phyloP scores from a whole-genome alignment of 1,140 invertebrate genomes.

The Eurosta solidaginis region DNA sequence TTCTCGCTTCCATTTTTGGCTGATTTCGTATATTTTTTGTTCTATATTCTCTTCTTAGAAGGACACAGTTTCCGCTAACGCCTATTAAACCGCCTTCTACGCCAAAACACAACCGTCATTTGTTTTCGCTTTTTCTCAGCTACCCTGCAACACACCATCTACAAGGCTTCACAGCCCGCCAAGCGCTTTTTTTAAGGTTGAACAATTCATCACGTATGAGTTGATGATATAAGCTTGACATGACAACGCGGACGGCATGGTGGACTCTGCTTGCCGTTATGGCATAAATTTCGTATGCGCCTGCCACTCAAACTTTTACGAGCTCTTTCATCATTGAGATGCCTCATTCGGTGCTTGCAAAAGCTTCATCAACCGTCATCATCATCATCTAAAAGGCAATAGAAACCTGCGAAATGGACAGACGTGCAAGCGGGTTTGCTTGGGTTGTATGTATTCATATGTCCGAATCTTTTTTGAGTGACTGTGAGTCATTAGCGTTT shows the following conservation, averaged over 20 bases:
- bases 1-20: neutral
- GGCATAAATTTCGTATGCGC: neutral
- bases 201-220: neutral
- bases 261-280: neutral
- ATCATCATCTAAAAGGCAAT: neutral
- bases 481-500: slow-evolving; percentile 18
- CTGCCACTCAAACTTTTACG: neutral
- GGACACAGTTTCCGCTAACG: neutral
- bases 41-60: no score
- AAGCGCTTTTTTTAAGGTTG: neutral
- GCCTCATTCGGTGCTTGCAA: no score
- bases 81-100: neutral
- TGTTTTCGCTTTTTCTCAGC: neutral
- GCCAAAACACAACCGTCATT: neutral
- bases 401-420: no score
- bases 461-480: neutral
- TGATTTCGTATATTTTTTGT: neutral
- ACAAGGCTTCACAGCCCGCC: no score
- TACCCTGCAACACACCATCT: no score
- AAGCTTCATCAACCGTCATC: no score
- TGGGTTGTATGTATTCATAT: neutral
- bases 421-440: neutral
- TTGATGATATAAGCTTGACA: neutral
- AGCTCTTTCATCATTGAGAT: neutral
- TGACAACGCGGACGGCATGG: neutral